These are phyloP conservation scores for Patiria miniata DNA, from an alignment of 35 echinoderm and acorn worm species.

Conservation along the genomic window DNA sequence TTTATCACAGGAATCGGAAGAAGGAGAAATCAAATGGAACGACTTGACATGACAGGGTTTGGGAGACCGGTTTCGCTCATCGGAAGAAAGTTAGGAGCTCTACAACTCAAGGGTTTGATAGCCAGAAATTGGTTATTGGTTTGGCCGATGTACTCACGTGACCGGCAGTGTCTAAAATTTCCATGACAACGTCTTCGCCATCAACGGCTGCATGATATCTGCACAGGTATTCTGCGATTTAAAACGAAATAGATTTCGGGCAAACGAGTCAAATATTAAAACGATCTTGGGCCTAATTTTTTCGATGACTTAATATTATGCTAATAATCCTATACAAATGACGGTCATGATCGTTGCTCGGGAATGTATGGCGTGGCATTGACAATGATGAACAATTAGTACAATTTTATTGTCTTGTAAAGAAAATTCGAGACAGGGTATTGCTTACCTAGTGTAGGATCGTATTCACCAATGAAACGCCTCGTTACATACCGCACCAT, in stretches of 20 bases:
- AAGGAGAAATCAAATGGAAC: too few relatives aligned
- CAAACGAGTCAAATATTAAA: not conserved
- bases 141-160: conserved; percentile 63
- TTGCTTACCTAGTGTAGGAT: conserved; percentile 79
- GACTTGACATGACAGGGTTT: too few relatives aligned
- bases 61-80: too few relatives aligned
- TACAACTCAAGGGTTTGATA: too few relatives aligned
- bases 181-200: conserved; percentile 77
- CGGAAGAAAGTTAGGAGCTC: too few relatives aligned
- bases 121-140: too few relatives aligned
- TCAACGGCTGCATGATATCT: conserved; percentile 60
- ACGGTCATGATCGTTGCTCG: too few relatives aligned
- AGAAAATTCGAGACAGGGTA: not conserved
- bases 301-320: not conserved
- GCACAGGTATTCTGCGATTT: conserved; percentile 66
- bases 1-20: too few relatives aligned
- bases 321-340: not conserved
- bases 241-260: not conserved
- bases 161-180: conserved; percentile 83
- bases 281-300: not conserved
- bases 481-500: conserved; percentile 79
- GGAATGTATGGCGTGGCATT: too few relatives aligned
- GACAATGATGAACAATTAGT: too few relatives aligned
- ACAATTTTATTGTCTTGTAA: too few relatives aligned
- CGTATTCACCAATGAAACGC: conserved; percentile 91